Conservation (phyloP, 2,113 vertebrate species). For the Cricetomys ansorgei region DNA sequence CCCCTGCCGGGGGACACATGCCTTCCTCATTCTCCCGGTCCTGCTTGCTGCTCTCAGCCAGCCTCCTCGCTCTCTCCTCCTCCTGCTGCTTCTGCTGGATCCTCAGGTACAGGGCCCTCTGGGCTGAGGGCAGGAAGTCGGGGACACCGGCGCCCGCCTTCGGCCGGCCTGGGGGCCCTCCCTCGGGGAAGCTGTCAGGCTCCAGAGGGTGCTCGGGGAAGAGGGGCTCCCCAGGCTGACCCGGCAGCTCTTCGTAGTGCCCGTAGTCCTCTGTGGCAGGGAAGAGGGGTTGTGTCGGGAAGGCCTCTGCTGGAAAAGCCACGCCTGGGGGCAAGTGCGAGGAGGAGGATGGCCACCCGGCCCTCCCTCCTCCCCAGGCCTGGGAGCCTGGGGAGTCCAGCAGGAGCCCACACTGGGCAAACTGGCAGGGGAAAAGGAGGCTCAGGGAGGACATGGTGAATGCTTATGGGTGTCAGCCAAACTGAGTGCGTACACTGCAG, state of each 20-base stretch:
- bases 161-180: slow-evolving; percentile 84
- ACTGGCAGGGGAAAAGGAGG: background rate
- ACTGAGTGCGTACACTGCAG: background rate
- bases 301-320: slow-evolving; percentile 30
- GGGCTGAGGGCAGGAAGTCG: slow-evolving; percentile 95
- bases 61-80: slow-evolving; percentile 93
- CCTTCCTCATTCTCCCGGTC: slow-evolving; percentile 92
- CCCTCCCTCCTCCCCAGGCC: background rate
- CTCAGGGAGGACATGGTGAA: background rate
- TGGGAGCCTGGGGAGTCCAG: background rate
- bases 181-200: slow-evolving; percentile 83
- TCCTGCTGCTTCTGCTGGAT: slow-evolving; percentile 98
- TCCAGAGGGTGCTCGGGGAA: slow-evolving; percentile 85
- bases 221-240: slow-evolving; percentile 81
- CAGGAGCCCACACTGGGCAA: background rate
- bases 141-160: slow-evolving; percentile 89
- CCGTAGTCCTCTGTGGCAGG: slow-evolving; percentile 89
- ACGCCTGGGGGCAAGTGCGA: background rate
- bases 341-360: background rate
- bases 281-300: slow-evolving; percentile 52
- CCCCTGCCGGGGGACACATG: slow-evolving; percentile 76
- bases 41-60: slow-evolving; percentile 89
- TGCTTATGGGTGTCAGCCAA: background rate
- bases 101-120: slow-evolving; percentile 94
- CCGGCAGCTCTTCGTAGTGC: slow-evolving; percentile 87